phyloP scores from a whole-genome alignment of 2,888 invertebrate species.

The Microctonus aethiopoides region DNA sequence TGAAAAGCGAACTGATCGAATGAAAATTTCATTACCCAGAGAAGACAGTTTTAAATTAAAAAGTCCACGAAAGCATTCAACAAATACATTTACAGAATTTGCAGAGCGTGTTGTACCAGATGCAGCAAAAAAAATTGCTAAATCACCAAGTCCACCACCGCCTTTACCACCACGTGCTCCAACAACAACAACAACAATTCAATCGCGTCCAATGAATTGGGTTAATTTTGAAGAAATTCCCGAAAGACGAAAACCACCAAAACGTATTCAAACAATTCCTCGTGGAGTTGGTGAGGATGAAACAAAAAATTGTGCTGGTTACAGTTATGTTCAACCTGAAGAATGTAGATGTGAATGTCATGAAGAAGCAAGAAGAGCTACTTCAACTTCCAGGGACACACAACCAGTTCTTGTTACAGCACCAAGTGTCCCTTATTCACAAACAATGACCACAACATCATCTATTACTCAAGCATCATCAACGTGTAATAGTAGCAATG shows the following conservation, averaged over 20 bases:
- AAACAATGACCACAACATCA: background rate
- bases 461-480: constrained; percentile 38
- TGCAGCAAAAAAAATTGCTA: constrained; percentile 61
- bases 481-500: constrained; percentile 54
- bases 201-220: constrained; percentile 73
- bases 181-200: constrained; percentile 36
- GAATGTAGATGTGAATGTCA: constrained; percentile 91
- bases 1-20: constrained; percentile 70
- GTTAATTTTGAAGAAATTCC: constrained; percentile 89
- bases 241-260: constrained; percentile 83
- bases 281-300: constrained; percentile 67
- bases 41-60: constrained; percentile 68
- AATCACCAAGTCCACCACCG: constrained; percentile 63
- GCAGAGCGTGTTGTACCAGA: constrained; percentile 73
- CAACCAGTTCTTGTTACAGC: background rate
- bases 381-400: constrained; percentile 42
- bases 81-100: constrained; percentile 73
- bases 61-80: constrained; percentile 67
- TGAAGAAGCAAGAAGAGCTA: constrained; percentile 68
- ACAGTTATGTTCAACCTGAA: constrained; percentile 87
- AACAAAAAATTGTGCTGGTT: constrained; percentile 63
- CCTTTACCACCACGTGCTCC: constrained; percentile 60
- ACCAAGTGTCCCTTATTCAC: constrained; percentile 9
- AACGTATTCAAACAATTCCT: constrained; percentile 85
- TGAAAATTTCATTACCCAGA: constrained; percentile 78